Evolutionary conservation across 2,888 invertebrate genomes (phyloP), one percentile per base, ranked within the genome.

Genomic region (Ophion obscuratus): DNA sequence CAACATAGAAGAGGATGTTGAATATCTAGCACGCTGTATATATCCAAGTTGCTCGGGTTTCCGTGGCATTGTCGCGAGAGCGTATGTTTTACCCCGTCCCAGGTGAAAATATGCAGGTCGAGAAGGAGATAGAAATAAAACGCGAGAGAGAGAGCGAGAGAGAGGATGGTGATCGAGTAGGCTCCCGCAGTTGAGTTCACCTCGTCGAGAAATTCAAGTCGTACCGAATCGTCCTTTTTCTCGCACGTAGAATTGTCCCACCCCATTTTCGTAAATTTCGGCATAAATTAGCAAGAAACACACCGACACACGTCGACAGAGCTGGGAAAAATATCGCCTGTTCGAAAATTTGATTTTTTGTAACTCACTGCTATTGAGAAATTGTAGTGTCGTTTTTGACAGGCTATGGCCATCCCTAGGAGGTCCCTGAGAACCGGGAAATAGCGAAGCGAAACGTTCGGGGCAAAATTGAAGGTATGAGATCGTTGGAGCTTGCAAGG

Each of bases 31-130:
- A 88, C 88, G 87, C 53, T 73, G 61, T 70, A 67, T 68, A 76
- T 24, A 57, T 70, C 87, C 84, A 87, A 86, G 87, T 81, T 86
- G 90, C 90, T 91, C 91, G 92, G 89, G 87, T 92, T 93, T 93
- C 92, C 92, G 92, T 88, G 90, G 89, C 89, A 92, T 93, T 93
- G 92, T 92, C 90, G 87, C 88, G 81, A 31, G 27, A 61, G 17
- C 59, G 79, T 82, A 36, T 78, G 75, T 77, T 83, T 81, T 71
- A 59, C 68, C 70, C 70, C 68, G 64, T 74, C 74, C 59, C 84
- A 82, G 79, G 86, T 81, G 88, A 89, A 90, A 90, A 90, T 90
- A 89, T 88, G 89, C 88, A 88, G 85, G 87, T 86, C 86, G 83
- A 73, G 71, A 76, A 53, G 57, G 66, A 81, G 78, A 81, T 61